Evolutionary conservation across 2,888 invertebrate genomes (phyloP), one percentile per base, ranked within the genome.

Genomic region (Hemistola chrysoprasaria): DNA sequence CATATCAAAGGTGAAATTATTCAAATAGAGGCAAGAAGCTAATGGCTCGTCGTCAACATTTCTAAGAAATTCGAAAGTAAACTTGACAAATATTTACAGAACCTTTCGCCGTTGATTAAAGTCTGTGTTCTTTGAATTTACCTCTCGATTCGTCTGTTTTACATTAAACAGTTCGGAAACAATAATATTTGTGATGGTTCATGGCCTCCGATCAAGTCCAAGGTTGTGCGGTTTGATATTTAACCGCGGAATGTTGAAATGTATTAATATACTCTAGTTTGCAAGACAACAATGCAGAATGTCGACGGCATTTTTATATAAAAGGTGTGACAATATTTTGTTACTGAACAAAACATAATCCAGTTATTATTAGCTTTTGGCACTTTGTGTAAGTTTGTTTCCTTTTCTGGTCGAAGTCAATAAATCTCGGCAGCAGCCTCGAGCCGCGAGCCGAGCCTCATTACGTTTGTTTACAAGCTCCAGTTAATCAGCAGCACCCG

Each of bases 381-480:
- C n/a, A n/a, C n/a, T n/a, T n/a, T n/a, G n/a, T n/a, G n/a, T n/a
- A n/a, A n/a, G 32, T 20, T 11, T 16, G 24, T 10, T 21, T 10
- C 16, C 35, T 11, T n/a, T 26, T 35, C 9, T 11, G 29, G 26
- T 23, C 1, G 24, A 22, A 36, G 24, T 28, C 24, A 21, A 22
- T 24, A 26, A 16, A 21, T 25, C 22, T 30, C 20, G n/a, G n/a
- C n/a, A n/a, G n/a, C 7, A 20, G 2, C 8, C 11, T 8, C 8
- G 3, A 21, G 7, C 31, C 25, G n/a, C n/a, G n/a, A n/a, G n/a
- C 30, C 35, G 23, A 7, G 20, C 26, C 8, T 28, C 24, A 42
- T 42, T 36, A 27, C 27, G 22, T 23, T 42, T 42, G 36, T 41
- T 36, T 40, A 9, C 33, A 6, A 26, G 8, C 27, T 24, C 33